Evolutionary conservation across 2,797 vertebrate species (phyloP).

Genomic region (Florisuga fusca): DNA sequence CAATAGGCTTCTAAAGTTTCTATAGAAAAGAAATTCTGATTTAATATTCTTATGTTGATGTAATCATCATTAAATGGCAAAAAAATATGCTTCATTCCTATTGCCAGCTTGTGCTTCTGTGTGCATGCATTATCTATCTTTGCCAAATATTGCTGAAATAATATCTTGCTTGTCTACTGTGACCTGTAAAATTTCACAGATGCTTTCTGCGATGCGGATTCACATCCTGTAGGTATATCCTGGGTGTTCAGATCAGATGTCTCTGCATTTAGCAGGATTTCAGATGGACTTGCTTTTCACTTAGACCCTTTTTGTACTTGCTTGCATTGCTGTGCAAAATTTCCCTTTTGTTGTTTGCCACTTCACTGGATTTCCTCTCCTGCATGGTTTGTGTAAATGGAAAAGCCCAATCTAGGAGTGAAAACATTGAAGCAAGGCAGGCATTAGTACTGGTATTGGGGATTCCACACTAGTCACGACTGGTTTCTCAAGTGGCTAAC

Average conservation of each 20-base stretch:
- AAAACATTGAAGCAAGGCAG: neutral
- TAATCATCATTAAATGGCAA: neutral
- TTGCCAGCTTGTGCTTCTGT: neutral
- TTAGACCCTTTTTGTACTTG: neutral
- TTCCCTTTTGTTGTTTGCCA: neutral
- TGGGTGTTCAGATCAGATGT: neutral
- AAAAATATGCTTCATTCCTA: neutral
- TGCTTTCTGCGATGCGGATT: neutral
- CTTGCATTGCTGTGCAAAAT: neutral
- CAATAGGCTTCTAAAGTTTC: fast-evolving
- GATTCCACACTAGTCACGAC: neutral
- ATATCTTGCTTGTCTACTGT: neutral
- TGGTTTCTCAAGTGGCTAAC: neutral
- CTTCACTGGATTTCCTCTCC: neutral
- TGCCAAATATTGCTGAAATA: neutral
- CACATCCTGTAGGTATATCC: neutral
- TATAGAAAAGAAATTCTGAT: neutral
- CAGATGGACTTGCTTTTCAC: neutral
- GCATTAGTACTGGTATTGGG: neutral
- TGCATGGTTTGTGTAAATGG: neutral
- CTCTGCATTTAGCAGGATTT: neutral
- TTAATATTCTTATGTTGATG: neutral
- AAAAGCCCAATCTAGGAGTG: neutral
- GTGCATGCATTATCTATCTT: neutral
- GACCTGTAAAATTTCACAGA: neutral